Base-by-base conservation (phyloP, 2,888 invertebrate species). In the Miltochrista miniata region DNA sequence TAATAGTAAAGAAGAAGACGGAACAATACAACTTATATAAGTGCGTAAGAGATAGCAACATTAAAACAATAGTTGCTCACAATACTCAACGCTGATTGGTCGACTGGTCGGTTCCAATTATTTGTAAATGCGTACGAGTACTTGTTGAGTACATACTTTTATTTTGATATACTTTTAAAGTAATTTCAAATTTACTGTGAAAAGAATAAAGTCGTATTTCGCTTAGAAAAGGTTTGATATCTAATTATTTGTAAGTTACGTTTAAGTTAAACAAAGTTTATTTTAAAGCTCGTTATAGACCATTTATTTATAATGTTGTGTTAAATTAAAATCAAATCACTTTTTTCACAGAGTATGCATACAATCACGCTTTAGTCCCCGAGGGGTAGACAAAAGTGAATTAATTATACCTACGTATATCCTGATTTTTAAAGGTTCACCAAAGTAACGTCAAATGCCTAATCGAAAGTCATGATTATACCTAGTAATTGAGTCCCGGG, bases 121-220 rank as follows among this genome's bases (percentile, higher is more conserved):
- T 62, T 69, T 71, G 70, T 68, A 67, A 59, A 62, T 71, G 71
- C 72, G 72, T 55, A 37, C 31, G 70, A 63, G 72, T 63, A 69
- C 68, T 69, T 59, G 59, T 54, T 53, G 42, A 41, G 47, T 46
- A 57, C 53, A 53, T 56, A 47, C 69, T 65, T 61, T 66, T 59
- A 54, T 66, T 65, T 59, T 59, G 29, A 30, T 8, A 4, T 24
- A 15, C 2, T 29, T 47, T 2, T 56, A 48, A 40, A 24, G 35
- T 10, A 59, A n/a, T 46, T 36, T 52, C 5, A 30, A 38, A 58
- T 46, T 30, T 64, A 38, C 54, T 0, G 4, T 0, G 2, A 0
- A 1, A 0, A 0, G 0, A 0, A 47, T 44, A 41, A 9, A 44
- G 55, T 41, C 40, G 15, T 1, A 50, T 54, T 51, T 61, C 0